Evolutionary conservation across 2,888 invertebrate genomes (phyloP).

Genomic region (Bunonema sp.): DNA sequence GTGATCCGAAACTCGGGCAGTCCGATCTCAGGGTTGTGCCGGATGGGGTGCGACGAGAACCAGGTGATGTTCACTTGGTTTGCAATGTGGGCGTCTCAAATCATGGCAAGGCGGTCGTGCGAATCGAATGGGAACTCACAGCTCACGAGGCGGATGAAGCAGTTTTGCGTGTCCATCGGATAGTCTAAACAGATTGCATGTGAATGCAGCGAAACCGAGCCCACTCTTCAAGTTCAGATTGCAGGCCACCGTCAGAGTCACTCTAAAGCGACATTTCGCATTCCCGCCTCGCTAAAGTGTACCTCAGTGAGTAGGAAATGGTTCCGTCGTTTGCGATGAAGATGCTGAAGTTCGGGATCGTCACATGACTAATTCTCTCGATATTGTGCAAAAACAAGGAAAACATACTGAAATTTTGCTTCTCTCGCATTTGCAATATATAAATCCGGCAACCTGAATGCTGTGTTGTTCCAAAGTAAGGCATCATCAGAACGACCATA

Average conservation of each 20-base stretch:
- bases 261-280: slow-evolving; percentile 2
- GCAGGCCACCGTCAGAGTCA: slow-evolving; percentile 19
- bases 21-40: slow-evolving; percentile 35
- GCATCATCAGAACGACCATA: slow-evolving; percentile 18
- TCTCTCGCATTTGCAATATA: slow-evolving; percentile 33
- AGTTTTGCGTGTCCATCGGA: slow-evolving; percentile 38
- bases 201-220: not conserved
- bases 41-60: slow-evolving; percentile 30
- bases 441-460: slow-evolving; percentile 31
- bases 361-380: slow-evolving; percentile 10
- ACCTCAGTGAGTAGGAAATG: slow-evolving; percentile 28
- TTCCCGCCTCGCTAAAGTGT: too few relatives aligned
- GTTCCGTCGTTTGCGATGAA: slow-evolving; percentile 32
- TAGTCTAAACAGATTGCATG: slow-evolving; percentile 10
- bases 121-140: slow-evolving; percentile 13
- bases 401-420: slow-evolving; percentile 18
- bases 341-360: slow-evolving; percentile 36
- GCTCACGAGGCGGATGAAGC: slow-evolving; percentile 28
- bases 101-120: not conserved
- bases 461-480: not conserved
- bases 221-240: slow-evolving; percentile 8
- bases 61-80: slow-evolving; percentile 38
- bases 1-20: slow-evolving; percentile 32
- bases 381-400: too few relatives aligned
- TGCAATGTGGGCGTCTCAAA: slow-evolving; percentile 37